Evolutionary conservation across 2,888 invertebrate genomes (phyloP), one percentile per base, ranked within the genome.

Genomic region (Polyommatus icarus): DNA sequence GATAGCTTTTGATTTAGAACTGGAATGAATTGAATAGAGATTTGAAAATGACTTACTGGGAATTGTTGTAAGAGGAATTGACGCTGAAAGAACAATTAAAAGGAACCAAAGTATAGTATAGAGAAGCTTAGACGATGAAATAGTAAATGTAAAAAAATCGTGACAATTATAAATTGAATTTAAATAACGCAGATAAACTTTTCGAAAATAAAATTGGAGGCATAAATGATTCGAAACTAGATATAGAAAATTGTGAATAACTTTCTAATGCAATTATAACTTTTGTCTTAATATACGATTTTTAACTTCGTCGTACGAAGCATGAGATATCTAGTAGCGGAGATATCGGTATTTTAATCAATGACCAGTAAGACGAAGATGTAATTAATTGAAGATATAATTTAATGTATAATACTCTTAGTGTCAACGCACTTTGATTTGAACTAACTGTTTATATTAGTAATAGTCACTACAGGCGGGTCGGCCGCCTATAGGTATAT

Each of bases 51-150:
- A 50, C 18, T 72, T 73, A 75, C 75, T 85, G 87, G 91, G 91
- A 91, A 91, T 91, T 91, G 92, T 88, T 87, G 83, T 77, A 85
- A 83, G 83, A 86, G 92, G 91, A 92, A 93, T 92, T 93, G 92
- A 92, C 88, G 84, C 81, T 85, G 87, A 84, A 84, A 85, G 85
- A 87, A 87, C 85, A 88, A 87, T 86, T 86, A 86, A 88, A 90
- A 88, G 86, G 91, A 91, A 92, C 92, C 91, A 92, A 91, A 87
- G 84, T 86, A 88, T 87, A 87, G 85, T 83, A 83, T 79, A 81
- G 79, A 77, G 61, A 78, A 72, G 54, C 40, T 78, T 81, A 81
- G 81, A 79, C 76, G 78, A 73, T 78, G 78, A 78, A 78, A 79
- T 78, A 78, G 78, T 80, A 79, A 80, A 78, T 78, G 20, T 76